Evolutionary conservation across 1,140 invertebrate genomes (phyloP), one percentile per base, ranked within the genome.

Genomic region (Phocides pigmalion): DNA sequence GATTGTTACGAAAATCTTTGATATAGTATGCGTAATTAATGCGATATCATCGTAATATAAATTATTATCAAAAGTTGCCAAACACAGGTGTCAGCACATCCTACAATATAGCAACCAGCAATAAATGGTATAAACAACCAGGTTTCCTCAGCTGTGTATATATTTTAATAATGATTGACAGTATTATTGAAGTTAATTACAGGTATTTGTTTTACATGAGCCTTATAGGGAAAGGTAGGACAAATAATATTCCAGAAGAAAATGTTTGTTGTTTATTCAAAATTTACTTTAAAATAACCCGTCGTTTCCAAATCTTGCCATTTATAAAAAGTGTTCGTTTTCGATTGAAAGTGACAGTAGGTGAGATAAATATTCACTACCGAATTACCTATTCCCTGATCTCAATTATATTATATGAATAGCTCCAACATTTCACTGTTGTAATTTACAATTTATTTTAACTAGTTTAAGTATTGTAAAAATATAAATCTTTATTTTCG

Each of bases 1-100:
- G 47, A 66, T 42, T 44, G 58, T 73, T 73, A 66, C 67, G 67
- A 67, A 73, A 73, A 53, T 64, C 22, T 44, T 53, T 44, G 63
- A 59, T 62, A 61, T 16, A 39, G 25, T 58, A 46, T 59, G 47
- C 22, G 66, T 69, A 66, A 70, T 63, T 62, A 70, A 28, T 16
- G 37, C 58, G 25, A 49, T 73, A 70, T 66, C 64, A 66, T 42
- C 46, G 54, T 58, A 51, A 51, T 35, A 59, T 72, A 62, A 65
- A 72, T 68, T 64, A 68, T 61, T 53, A 65, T 63, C 66, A 61
- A 59, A 35, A 22, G 39, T 66, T 70, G 42, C 51, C 53, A 54
- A 65, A 61, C 53, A 41, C 1, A 22, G 50, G 28, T 54, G 41
- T 59, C 49, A 32, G 49, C 49, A 51, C 49, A 37, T 51, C 49